These are phyloP conservation scores for Ramphastos sulfuratus DNA, from an alignment of 2,113 vertebrate species.

Conservation along the genomic window DNA sequence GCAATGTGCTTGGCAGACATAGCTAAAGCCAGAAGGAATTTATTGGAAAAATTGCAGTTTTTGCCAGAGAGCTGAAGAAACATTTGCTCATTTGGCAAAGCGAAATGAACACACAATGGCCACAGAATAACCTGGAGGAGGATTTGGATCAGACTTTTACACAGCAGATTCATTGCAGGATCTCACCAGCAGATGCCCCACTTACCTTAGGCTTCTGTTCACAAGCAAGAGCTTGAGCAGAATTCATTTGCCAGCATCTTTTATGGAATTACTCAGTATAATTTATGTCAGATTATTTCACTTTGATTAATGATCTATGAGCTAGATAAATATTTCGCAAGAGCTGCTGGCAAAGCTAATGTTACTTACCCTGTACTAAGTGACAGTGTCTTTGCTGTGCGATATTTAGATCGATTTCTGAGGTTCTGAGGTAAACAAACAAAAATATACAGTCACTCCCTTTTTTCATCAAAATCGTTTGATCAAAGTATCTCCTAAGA, in stretches of 20 bases:
- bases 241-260: not conserved
- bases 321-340: not conserved
- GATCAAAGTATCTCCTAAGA: not conserved
- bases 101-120: not conserved
- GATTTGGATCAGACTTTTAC: not conserved
- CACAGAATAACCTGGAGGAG: not conserved
- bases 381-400: not conserved
- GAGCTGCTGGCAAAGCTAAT: not conserved
- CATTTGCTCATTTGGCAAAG: not conserved
- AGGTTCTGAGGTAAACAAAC: not conserved
- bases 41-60: not conserved
- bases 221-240: not conserved
- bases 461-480: not conserved
- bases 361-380: not conserved
- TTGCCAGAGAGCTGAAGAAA: not conserved
- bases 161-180: not conserved
- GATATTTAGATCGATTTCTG: not conserved
- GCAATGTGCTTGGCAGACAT: not conserved
- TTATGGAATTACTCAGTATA: not conserved
- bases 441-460: not conserved
- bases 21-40: not conserved
- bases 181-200: constrained; percentile 50
- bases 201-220: not conserved
- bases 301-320: not conserved
- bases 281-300: not conserved